Evolutionary conservation across 1,140 invertebrate genomes (phyloP).

Genomic region (Zaprionus inermis): DNA sequence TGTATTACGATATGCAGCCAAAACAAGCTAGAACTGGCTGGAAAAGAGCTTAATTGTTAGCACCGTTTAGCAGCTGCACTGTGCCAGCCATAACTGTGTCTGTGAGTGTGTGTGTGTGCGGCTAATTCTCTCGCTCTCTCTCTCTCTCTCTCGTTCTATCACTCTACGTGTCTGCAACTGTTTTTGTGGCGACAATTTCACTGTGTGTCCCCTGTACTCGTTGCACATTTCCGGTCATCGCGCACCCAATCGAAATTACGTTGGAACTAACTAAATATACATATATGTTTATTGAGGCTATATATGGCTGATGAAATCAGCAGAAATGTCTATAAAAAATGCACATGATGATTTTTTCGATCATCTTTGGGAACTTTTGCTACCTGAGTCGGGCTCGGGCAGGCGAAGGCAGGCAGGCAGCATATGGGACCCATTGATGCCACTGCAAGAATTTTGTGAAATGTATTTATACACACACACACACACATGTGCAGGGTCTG

Average conservation of each 20-base stretch:
- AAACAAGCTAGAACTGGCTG: background rate
- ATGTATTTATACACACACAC: slow-evolving; percentile 13
- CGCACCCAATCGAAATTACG: slow-evolving; percentile 33
- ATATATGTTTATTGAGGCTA: background rate
- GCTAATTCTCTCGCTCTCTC: background rate
- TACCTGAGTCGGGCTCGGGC: background rate
- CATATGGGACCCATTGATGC: background rate
- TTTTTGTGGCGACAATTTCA: slow-evolving; percentile 37
- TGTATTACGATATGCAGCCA: background rate
- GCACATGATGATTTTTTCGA: background rate
- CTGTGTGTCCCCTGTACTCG: slow-evolving; percentile 22
- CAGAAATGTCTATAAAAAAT: background rate
- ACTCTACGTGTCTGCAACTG: background rate
- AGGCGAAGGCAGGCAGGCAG: too few species aligned
- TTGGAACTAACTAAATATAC: slow-evolving; percentile 1
- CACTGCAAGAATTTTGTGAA: background rate
- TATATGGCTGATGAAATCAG: background rate
- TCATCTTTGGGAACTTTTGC: background rate
- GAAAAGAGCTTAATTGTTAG: background rate
- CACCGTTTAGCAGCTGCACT: background rate
- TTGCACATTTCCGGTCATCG: slow-evolving; percentile 73
- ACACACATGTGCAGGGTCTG: slow-evolving; percentile 8
- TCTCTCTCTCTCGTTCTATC: background rate
- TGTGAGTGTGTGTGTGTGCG: slow-evolving; percentile 13
- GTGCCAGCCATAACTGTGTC: slow-evolving; percentile 8